A percentile compares a stretch with the other conserved stretches of the same genome.
phyloP scores from a whole-genome alignment of 92 coral and sea anemone genomes.

The Porites lobata region DNA sequence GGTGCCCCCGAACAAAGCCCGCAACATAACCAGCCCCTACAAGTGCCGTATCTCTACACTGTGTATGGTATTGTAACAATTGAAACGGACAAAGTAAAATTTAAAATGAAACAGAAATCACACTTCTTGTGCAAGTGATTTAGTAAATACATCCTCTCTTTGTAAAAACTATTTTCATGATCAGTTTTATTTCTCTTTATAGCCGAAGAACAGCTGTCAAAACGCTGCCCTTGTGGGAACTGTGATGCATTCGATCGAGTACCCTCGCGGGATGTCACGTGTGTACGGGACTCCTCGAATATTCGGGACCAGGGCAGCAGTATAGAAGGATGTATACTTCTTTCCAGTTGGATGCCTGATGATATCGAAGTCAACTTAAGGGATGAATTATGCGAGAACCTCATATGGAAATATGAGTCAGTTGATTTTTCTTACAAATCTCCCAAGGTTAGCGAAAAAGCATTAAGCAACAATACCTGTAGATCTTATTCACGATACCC shows the following conservation, averaged over 20 bases:
- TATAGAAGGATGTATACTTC: slow-evolving; percentile 41
- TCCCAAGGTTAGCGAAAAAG: slow-evolving; percentile 22
- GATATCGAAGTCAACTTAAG: slow-evolving; percentile 1
- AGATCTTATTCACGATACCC: neutral
- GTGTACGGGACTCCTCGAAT: neutral
- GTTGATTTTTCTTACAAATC: slow-evolving; percentile 45
- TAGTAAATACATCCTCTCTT: too few species aligned
- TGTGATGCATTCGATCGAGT: slow-evolving; percentile 39
- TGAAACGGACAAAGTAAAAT: too few species aligned
- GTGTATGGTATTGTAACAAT: too few species aligned
- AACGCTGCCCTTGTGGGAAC: slow-evolving; percentile 59
- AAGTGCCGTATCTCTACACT: too few species aligned
- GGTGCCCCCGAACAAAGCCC: too few species aligned
- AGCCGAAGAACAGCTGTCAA: slow-evolving; percentile 57
- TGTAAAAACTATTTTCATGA: too few species aligned
- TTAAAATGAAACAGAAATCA: too few species aligned
- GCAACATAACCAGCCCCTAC: too few species aligned
- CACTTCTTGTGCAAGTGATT: neutral
- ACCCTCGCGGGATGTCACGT: neutral
- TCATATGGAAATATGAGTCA: neutral
- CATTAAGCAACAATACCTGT: neutral
- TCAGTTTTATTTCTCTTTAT: neutral
- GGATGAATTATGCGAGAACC: neutral
- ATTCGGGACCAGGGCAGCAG: neutral
- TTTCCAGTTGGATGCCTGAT: slow-evolving; percentile 52